Conservation (phyloP, 2,113 vertebrate genomes). For the Hepsetus odoe region DNA sequence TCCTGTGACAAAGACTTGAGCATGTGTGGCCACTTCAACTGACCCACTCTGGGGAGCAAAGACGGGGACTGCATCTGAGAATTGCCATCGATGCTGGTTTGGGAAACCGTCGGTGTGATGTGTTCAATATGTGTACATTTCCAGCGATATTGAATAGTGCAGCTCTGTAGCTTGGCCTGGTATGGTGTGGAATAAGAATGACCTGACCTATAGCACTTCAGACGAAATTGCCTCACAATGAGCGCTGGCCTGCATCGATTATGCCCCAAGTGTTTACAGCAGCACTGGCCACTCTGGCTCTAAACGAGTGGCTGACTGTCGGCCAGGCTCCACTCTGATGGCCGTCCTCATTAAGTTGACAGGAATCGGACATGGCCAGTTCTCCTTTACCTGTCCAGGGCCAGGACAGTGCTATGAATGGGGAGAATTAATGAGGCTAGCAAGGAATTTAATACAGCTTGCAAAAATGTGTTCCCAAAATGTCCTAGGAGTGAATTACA, state of each 20-base stretch:
- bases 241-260: constrained; percentile 59
- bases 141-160: constrained; percentile 60
- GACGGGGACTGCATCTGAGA: constrained; percentile 38
- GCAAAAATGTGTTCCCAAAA: background rate
- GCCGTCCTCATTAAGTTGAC: constrained; percentile 40
- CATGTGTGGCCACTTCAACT: constrained; percentile 55
- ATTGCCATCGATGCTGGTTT: constrained; percentile 47
- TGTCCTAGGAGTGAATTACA: background rate
- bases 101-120: constrained; percentile 48
- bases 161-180: constrained; percentile 52
- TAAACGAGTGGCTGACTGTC: constrained; percentile 53
- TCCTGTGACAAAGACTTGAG: constrained; percentile 45
- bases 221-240: constrained; percentile 60
- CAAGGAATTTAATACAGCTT: background rate
- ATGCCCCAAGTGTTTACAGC: constrained; percentile 60
- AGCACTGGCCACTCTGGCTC: constrained; percentile 46
- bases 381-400: background rate
- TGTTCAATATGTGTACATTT: constrained; percentile 64
- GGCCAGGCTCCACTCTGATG: constrained; percentile 34
- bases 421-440: background rate
- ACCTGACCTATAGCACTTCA: constrained; percentile 62
- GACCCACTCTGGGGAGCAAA: constrained; percentile 19
- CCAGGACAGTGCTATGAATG: background rate
- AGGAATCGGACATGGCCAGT: constrained; percentile 33
- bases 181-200: constrained; percentile 64